These are phyloP conservation scores for Hippocampus zosterae DNA, from an alignment of 2,113 vertebrate genomes.

Conservation along the genomic window DNA sequence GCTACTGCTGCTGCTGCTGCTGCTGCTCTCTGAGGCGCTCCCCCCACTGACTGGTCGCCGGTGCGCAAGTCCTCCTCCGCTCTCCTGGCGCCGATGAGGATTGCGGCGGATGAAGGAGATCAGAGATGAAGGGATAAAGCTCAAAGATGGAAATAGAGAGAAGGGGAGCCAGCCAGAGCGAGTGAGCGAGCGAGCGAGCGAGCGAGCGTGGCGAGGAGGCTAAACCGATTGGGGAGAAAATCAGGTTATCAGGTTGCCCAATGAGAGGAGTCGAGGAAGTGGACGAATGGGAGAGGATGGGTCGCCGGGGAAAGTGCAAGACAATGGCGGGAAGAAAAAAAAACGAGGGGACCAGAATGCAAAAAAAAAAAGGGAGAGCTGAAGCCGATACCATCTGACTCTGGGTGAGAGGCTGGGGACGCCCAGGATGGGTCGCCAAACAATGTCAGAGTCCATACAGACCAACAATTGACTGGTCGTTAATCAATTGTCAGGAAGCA, in stretches of 20 bases:
- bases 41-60: conserved; percentile 53
- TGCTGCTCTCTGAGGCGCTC: conserved; percentile 47
- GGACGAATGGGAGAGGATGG: conserved; percentile 26
- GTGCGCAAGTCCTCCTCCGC: conserved; percentile 59
- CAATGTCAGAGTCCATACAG: too few relatives aligned
- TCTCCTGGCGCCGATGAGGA: conserved; percentile 67
- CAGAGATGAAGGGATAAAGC: conserved; percentile 77
- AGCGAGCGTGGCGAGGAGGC: conserved; percentile 34
- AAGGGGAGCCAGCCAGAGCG: conserved; percentile 16
- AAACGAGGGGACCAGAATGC: too few relatives aligned
- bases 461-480: too few relatives aligned
- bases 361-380: neutral
- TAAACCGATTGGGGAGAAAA: conserved; percentile 70
- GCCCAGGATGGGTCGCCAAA: neutral
- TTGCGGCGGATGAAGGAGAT: conserved; percentile 78
- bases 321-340: neutral
- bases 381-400: neutral
- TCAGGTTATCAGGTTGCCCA: conserved; percentile 67
- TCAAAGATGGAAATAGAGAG: conserved; percentile 72
- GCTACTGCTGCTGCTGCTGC: conserved; percentile 4
- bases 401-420: neutral
- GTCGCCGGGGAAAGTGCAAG: neutral
- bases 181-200: neutral
- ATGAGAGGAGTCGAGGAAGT: conserved; percentile 41
- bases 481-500: too few relatives aligned